Base-by-base conservation (phyloP, 2,888 invertebrate genomes). In the Dyspetes luteomarginatus region DNA sequence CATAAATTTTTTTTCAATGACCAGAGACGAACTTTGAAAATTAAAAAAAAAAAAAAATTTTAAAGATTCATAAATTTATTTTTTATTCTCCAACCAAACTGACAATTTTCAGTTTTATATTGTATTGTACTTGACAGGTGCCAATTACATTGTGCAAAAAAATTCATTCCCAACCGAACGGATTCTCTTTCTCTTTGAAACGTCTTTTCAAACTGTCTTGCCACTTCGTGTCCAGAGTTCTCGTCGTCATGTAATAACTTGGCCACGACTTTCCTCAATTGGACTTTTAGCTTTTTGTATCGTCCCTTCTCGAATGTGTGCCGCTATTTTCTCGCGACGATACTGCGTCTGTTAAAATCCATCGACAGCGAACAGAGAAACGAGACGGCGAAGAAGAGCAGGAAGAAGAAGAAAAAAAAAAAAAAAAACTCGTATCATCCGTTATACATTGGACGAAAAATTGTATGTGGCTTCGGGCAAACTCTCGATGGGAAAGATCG, bases 381-480 rank as follows among this genome's bases (percentile, higher is more conserved):
- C 22, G 17, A 36, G 24, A 45, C 48, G 28, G 22, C 24, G 43
- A 64, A 3, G 43, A n/a, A 62, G 4, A 24, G 3, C 12, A 12
- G 43, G 19, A 56, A 45, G 26, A 43, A 45, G 43, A 43, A 45
- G 60, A 36, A 22, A 19, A 24, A 62, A 45, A 24, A 28, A 45
- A 56, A 28, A 15, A 74, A 62, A 76, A 69, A 76, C 58, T 60
- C 41, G 75, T 60, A 67, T 36, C 67, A 67, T 67, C 75, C 75
- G 67, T 75, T 75, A 75, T 60, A 75, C 26, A 55, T n/a, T 26
- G 58, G 26, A 30, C 56, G 56, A 45, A 56, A 52, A 74, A 17
- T 30, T 65, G 28, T 7, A 50, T 7, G 65, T 22, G 30, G 48
- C 64, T 19, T 55, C 41, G 28, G 22, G 58, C 15, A 24, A 30